These are phyloP conservation scores for Amblyteles armatorius DNA, from an alignment of 2,888 invertebrate species.

Conservation along the genomic window DNA sequence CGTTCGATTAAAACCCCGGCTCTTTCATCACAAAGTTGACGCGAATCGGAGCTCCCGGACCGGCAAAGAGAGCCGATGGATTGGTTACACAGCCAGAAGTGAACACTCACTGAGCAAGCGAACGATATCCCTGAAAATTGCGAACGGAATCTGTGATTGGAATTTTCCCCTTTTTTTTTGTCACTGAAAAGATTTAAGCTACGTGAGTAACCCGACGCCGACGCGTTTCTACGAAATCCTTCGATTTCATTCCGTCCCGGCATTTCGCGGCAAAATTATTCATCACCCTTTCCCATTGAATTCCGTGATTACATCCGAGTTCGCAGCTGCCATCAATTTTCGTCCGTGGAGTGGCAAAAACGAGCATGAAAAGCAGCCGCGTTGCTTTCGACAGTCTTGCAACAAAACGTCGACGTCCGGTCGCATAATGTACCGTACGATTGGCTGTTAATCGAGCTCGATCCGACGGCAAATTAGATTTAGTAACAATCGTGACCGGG, in stretches of 20 bases:
- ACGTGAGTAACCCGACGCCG: slow-evolving; percentile 16
- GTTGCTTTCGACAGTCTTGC: neutral
- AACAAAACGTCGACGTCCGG: neutral
- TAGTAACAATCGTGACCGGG: slow-evolving; percentile 6
- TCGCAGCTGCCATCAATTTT: neutral
- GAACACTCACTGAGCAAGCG: slow-evolving; percentile 19
- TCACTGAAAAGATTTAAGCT: neutral
- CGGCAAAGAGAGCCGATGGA: slow-evolving; percentile 48
- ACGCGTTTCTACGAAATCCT: slow-evolving; percentile 23
- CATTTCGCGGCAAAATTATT: slow-evolving; percentile 46
- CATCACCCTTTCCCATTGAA: slow-evolving; percentile 29
- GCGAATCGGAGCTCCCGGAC: slow-evolving; percentile 11
- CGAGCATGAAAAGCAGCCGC: neutral
- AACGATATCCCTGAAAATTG: slow-evolving; percentile 52
- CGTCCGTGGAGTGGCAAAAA: neutral
- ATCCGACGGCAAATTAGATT: slow-evolving; percentile 3
- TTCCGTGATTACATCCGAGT: neutral
- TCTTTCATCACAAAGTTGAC: slow-evolving; percentile 50
- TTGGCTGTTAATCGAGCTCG: slow-evolving; percentile 3
- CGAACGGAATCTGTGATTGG: slow-evolving; percentile 58
- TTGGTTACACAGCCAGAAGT: slow-evolving; percentile 44
- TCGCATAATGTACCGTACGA: neutral
- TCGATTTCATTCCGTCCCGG: slow-evolving; percentile 32
- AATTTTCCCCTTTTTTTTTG: slow-evolving; percentile 24
- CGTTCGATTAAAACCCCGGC: slow-evolving; percentile 58